Percentiles rank a stretch among this genome's conserved stretches.
Conservation (phyloP, 2,113 vertebrate species). For the Aramus guarauna region DNA sequence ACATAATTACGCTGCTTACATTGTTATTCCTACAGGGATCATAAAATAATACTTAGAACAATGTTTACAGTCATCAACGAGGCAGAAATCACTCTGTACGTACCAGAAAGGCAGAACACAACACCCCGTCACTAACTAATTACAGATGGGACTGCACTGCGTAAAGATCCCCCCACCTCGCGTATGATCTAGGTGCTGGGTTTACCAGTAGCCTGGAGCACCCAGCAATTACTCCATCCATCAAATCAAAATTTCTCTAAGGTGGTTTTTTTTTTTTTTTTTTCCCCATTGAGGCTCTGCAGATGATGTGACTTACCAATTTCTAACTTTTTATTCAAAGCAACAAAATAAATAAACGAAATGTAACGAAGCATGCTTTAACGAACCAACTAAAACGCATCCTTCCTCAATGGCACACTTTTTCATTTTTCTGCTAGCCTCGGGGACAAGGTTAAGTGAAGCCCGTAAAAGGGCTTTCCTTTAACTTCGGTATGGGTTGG, state of each 20-base stretch:
- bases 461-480: background rate
- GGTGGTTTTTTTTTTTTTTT: background rate
- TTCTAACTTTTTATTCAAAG: background rate
- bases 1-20: constrained; percentile 58
- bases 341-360: background rate
- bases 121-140: background rate
- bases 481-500: background rate
- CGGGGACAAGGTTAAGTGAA: background rate
- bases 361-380: background rate
- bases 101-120: background rate
- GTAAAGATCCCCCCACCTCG: background rate
- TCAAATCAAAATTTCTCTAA: constrained; percentile 5
- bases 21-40: constrained; percentile 45
- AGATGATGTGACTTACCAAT: background rate
- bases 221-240: background rate
- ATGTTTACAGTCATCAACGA: constrained; percentile 40
- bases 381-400: background rate
- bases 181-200: background rate
- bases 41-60: constrained; percentile 37
- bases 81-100: constrained; percentile 15
- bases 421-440: background rate
- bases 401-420: background rate
- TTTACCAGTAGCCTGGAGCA: background rate
- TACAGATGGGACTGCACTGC: background rate
- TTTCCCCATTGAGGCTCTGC: background rate